Base-by-base conservation (phyloP, 1,140 invertebrate species). In the Meteorus sp. region DNA sequence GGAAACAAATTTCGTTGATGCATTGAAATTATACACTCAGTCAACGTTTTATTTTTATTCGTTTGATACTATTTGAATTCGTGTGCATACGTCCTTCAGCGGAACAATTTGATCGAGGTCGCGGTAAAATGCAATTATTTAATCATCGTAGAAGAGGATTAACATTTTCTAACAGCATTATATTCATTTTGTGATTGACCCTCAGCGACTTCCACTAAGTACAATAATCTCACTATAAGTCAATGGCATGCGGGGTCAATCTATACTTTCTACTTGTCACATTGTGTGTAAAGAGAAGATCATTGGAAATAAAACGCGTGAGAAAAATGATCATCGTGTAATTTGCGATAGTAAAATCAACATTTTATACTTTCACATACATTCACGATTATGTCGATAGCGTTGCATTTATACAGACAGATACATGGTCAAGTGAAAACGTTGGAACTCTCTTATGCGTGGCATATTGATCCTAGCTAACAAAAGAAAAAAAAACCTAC, bases 261-360 rank as follows among this genome's bases (percentile, higher is more conserved):
- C 11, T 39, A 66, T 66, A 67, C 72, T 74, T 74, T 74, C 72
- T 73, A 74, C 64, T 66, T 71, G 70, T 67, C 64, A 66, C 67
- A 69, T 68, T 67, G 69, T 62, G 47, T 50, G 37, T n/a, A n/a
- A 11, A 15, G 44, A 23, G 25, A 55, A 67, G 67, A 70, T 71
- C 63, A 55, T 31, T 43, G n/a, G n/a, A 22, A 23, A 41, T 54
- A 33, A 45, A 50, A 19, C 9, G 13, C 9, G 31, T 25, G 25
- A 37, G 51, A 50, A 50, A 25, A 53, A 27, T n/a, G 20, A 20
- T 15, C 20, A 13, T 23, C 27, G 27, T 44, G 56, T 33, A 52
- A 35, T 37, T 59, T 47, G 55, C 33, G 25, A 50, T 35, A 57
- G 37, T 56, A 63, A 62, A 35, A 56, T 20, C 57, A 47, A n/a